phyloP scores from a whole-genome alignment of 2,888 invertebrate species.

The Andrena camellia region DNA sequence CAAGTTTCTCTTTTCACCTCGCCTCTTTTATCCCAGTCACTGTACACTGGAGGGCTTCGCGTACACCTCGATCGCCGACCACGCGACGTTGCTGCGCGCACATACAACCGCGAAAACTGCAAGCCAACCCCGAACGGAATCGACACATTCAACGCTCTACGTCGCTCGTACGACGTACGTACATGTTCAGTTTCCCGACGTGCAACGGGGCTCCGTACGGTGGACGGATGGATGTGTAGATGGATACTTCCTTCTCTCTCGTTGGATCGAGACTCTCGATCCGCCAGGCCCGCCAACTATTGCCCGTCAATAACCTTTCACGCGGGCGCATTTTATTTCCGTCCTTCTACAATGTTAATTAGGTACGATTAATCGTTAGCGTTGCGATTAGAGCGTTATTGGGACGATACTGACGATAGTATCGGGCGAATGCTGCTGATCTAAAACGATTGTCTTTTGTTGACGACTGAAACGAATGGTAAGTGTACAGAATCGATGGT shows the following conservation, averaged over 20 bases:
- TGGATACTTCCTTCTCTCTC: conserved; percentile 76
- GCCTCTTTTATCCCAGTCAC: conserved; percentile 61
- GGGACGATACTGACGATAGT: not conserved
- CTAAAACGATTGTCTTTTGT: not conserved
- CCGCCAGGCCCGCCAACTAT: conserved; percentile 67
- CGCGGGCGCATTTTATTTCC: conserved; percentile 8
- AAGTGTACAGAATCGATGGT: not conserved
- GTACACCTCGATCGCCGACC: conserved; percentile 60
- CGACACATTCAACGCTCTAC: conserved; percentile 75
- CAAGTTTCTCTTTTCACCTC: conserved; percentile 61
- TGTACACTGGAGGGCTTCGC: conserved; percentile 52
- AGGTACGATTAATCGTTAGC: not conserved
- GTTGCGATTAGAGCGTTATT: not conserved
- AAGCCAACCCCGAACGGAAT: conserved; percentile 66
- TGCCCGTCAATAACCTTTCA: not conserved
- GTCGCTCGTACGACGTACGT: conserved; percentile 78
- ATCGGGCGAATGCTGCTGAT: not conserved
- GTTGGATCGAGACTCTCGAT: conserved; percentile 71
- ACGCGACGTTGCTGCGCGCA: conserved; percentile 65
- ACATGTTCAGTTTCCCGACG: conserved; percentile 81
- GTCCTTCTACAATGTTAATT: conserved; percentile 5
- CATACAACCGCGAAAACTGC: conserved; percentile 60
- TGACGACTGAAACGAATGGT: too few species aligned
- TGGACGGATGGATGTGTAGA: conserved; percentile 72
- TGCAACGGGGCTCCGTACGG: conserved; percentile 80